These are phyloP conservation scores for Atlantisia rogersi DNA, from an alignment of 2,113 vertebrate species.

Conservation along the genomic window DNA sequence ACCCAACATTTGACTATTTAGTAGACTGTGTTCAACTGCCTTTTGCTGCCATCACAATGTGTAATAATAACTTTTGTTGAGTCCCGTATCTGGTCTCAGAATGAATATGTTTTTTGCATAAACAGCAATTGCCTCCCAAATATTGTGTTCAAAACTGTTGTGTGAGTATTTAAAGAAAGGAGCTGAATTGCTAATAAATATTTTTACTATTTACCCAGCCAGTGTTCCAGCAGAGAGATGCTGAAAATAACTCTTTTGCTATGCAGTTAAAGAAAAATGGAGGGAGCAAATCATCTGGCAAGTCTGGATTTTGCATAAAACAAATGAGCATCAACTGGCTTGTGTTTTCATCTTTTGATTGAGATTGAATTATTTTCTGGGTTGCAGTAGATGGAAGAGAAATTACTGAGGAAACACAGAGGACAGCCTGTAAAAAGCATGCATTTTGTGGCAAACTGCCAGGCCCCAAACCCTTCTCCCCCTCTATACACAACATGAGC, in stretches of 20 bases:
- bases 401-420: background rate
- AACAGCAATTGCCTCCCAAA: background rate
- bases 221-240: background rate
- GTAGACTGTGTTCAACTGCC: background rate
- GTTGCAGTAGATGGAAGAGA: background rate
- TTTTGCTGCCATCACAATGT: background rate
- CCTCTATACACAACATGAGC: background rate
- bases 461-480: background rate
- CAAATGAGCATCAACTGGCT: background rate
- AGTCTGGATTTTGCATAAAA: background rate
- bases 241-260: background rate
- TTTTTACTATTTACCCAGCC: background rate
- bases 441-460: background rate
- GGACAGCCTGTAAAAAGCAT: background rate
- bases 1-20: background rate
- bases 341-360: background rate
- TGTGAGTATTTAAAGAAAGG: background rate
- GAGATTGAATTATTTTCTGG: background rate
- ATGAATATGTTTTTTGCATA: background rate
- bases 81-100: rapidly evolving
- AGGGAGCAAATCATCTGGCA: background rate
- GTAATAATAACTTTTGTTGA: background rate
- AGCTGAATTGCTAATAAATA: background rate
- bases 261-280: background rate
- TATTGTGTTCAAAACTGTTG: background rate